Conservation (phyloP, 1,140 invertebrate species). For the Polypedilum vanderplanki region DNA sequence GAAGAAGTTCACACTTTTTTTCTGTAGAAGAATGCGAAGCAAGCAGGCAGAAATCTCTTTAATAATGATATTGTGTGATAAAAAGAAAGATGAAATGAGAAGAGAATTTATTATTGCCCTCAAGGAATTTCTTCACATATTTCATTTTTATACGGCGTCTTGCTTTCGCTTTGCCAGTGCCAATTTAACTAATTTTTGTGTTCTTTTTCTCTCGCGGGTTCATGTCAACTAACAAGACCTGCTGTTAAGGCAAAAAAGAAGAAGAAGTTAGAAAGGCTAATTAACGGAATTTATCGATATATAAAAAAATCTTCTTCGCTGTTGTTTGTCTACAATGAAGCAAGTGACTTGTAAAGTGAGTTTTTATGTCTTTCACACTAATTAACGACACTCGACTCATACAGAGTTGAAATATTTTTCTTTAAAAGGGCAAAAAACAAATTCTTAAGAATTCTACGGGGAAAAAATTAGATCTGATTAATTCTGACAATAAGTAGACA, state of each 20-base stretch:
- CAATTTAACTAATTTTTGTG: neutral
- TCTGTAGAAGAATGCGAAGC: neutral
- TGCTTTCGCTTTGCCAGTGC: neutral
- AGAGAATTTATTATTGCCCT: conserved; percentile 16
- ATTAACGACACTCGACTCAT: neutral
- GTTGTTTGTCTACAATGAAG: neutral
- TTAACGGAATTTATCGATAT: too few species aligned
- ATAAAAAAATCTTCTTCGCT: neutral
- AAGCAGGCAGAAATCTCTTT: neutral
- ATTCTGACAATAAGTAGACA: conserved; percentile 11
- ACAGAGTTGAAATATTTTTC: too few species aligned
- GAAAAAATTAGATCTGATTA: neutral
- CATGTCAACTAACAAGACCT: neutral
- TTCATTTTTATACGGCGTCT: neutral
- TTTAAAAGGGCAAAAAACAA: too few species aligned
- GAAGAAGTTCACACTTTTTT: conserved; percentile 3
- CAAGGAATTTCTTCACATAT: neutral
- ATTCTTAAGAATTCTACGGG: too few species aligned
- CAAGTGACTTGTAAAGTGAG: conserved; percentile 25
- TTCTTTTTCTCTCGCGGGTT: neutral
- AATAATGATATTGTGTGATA: neutral
- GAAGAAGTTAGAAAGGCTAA: too few species aligned
- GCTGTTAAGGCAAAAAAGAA: neutral
- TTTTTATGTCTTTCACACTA: conserved; percentile 28
- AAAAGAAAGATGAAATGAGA: neutral